phyloP scores from a whole-genome alignment of 2,113 vertebrate species.

The Melanostigma gelatinosum region DNA sequence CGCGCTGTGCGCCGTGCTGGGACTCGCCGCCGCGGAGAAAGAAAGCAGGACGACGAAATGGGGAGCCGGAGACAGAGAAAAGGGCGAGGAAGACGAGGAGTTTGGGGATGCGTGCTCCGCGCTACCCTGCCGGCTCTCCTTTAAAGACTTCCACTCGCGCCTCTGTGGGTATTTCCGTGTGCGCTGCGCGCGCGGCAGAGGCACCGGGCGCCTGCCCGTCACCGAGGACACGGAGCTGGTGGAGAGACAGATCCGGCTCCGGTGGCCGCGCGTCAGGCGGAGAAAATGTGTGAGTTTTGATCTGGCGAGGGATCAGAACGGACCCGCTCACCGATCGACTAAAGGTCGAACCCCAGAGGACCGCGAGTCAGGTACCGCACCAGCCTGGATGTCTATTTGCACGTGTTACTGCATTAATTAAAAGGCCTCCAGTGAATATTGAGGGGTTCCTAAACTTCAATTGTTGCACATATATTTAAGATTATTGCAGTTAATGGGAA shows the following conservation, averaged over 20 bases:
- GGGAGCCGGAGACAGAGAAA: not conserved
- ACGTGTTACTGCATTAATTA: not conserved
- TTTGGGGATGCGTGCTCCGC: slow-evolving; percentile 44
- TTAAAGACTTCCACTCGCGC: slow-evolving; percentile 83
- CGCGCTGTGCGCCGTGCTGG: slow-evolving; percentile 79
- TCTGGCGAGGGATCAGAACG: slow-evolving; percentile 52
- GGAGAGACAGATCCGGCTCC: slow-evolving; percentile 80
- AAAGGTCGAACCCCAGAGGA: slow-evolving; percentile 26
- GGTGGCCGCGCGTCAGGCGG: slow-evolving; percentile 79
- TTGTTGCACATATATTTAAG: not conserved
- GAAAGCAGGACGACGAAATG: not conserved
- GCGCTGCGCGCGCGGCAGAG: slow-evolving; percentile 44
- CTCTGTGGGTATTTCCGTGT: slow-evolving; percentile 82
- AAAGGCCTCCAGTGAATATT: not conserved
- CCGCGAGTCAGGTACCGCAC: slow-evolving; percentile 62
- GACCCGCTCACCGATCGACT: not conserved
- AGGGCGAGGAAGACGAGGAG: slow-evolving; percentile 38
- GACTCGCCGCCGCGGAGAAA: slow-evolving; percentile 44
- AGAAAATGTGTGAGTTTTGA: slow-evolving; percentile 82
- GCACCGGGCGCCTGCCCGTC: slow-evolving; percentile 69
- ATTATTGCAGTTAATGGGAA: not conserved
- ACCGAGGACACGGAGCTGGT: slow-evolving; percentile 82
- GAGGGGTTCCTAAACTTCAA: not conserved
- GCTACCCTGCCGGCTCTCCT: slow-evolving; percentile 74
- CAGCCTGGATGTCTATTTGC: not conserved